Base-by-base conservation (phyloP, 2,888 invertebrate genomes). In the Sericinus montela region DNA sequence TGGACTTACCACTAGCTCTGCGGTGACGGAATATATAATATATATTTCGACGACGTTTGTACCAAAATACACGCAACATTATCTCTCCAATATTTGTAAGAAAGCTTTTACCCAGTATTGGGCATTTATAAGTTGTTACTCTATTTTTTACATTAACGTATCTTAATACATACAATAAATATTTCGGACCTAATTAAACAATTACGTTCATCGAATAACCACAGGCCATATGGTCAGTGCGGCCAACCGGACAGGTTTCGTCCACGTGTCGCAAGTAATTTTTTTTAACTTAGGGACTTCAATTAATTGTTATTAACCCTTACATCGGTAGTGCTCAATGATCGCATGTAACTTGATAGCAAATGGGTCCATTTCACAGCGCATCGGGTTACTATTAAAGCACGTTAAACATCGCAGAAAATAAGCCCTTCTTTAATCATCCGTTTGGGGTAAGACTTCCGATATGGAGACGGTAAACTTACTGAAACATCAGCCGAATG, bases 301-400 rank as follows among this genome's bases (percentile, higher is more conserved):
- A 81, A 63, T 83, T 85, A 80, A 85, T 84, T 85, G 75, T 73
- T 74, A 79, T 77, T 75, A 71, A 68, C 77, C 75, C 75, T 72
- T 72, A 59, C 59, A 53, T 52, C 58, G 52, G 57, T 56, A 57
- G 60, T 63, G 60, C 54, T 57, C 66, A 65, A 59, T 64, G 53
- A 64, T 67, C 57, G 63, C 68, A 55, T 70, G 68, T 71, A 72
- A 72, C 56, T 48, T 52, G 63, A 73, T 68, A 70, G 58, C 58
- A 57, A 35, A 46, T 43, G 42, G 34, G 34, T 35, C 55, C 63
- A 71, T 75, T 75, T 73, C 66, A 71, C 69, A 65, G 58, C 48
- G 72, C 62, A 57, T 80, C 66, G 56, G 63, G 64, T 80, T 76
- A 64, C 79, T 52, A 52, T 62, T 55, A 57, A 56, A 52, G 39